Evolutionary conservation across 1,140 invertebrate genomes (phyloP).

Genomic region (Brachionus asplanchnoidis): DNA sequence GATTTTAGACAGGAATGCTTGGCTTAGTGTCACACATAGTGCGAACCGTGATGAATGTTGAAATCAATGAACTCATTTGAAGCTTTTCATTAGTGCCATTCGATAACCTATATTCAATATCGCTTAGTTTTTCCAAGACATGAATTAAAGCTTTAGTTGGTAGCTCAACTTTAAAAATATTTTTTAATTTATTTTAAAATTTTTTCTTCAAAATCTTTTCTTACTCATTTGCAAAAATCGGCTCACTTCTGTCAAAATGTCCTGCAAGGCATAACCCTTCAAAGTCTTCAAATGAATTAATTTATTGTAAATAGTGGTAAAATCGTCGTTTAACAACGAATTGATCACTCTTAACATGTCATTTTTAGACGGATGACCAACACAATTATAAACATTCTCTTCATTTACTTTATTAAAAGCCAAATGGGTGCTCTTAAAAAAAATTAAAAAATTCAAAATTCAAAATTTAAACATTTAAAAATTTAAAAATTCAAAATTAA

Average conservation of each 20-base stretch:
- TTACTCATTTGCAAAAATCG: conserved; percentile 76
- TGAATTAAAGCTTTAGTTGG: conserved; percentile 68
- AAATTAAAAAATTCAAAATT: too few relatives aligned
- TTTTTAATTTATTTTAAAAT: not conserved
- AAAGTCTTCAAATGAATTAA: conserved; percentile 72
- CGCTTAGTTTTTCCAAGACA: conserved; percentile 72
- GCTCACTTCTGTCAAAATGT: conserved; percentile 84
- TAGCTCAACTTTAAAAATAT: conserved; percentile 70
- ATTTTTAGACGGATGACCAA: conserved; percentile 82
- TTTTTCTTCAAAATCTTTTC: conserved; percentile 47
- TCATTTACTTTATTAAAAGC: conserved; percentile 81
- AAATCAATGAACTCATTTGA: conserved; percentile 74
- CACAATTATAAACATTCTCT: conserved; percentile 88
- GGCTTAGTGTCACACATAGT: not conserved
- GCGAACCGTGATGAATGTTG: conserved; percentile 62
- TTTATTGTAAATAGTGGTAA: conserved; percentile 75
- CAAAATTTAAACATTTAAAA: not conserved
- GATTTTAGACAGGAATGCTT: not conserved
- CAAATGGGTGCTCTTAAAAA: conserved; percentile 73
- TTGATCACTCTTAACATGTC: conserved; percentile 85
- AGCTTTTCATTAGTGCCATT: conserved; percentile 74
- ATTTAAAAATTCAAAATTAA: not conserved
- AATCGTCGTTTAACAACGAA: conserved; percentile 80
- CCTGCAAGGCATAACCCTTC: conserved; percentile 80
- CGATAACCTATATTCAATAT: conserved; percentile 72